A percentile compares a stretch with the other conserved stretches of the same genome.
These are phyloP conservation scores for Seriola rivoliana DNA, from an alignment of 2,113 vertebrate genomes.

Conservation along the genomic window DNA sequence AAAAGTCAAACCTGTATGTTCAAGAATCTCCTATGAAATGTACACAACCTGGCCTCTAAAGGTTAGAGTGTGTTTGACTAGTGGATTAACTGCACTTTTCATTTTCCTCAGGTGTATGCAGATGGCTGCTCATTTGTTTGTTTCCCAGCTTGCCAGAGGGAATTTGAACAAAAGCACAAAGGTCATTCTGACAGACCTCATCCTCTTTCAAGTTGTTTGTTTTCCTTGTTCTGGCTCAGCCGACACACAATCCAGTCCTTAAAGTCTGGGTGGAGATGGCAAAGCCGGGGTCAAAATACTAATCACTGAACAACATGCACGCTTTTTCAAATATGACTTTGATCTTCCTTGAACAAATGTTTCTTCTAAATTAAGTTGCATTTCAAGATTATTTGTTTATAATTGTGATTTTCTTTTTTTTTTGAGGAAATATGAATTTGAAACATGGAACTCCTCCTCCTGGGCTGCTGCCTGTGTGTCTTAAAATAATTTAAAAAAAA, in stretches of 20 bases:
- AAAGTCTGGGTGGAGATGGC: slow-evolving; percentile 26
- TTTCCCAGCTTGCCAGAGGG: slow-evolving; percentile 42
- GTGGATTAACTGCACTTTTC: slow-evolving; percentile 39
- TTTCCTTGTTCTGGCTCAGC: slow-evolving; percentile 37
- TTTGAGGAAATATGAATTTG: neutral
- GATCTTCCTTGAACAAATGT: neutral
- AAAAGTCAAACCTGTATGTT: neutral
- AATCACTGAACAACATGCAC: slow-evolving; percentile 32
- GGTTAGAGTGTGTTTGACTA: slow-evolving; percentile 34
- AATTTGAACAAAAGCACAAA: slow-evolving; percentile 73
- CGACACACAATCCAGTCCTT: slow-evolving; percentile 26
- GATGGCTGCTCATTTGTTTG: slow-evolving; percentile 67
- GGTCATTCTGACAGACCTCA: slow-evolving; percentile 60
- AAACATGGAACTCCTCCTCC: neutral
- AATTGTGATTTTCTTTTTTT: neutral
- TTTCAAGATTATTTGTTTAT: neutral
- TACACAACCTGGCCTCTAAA: neutral
- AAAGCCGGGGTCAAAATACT: slow-evolving; percentile 17
- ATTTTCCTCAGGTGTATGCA: slow-evolving; percentile 62
- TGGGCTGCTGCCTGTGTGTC: neutral
- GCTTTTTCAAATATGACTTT: neutral
- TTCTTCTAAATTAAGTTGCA: neutral
- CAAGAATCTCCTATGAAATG: neutral
- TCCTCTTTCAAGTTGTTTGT: slow-evolving; percentile 55
- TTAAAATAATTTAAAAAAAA: neutral